Evolutionary conservation across 1,140 invertebrate genomes (phyloP), one percentile per base, ranked within the genome.

Genomic region (Battus philenor): DNA sequence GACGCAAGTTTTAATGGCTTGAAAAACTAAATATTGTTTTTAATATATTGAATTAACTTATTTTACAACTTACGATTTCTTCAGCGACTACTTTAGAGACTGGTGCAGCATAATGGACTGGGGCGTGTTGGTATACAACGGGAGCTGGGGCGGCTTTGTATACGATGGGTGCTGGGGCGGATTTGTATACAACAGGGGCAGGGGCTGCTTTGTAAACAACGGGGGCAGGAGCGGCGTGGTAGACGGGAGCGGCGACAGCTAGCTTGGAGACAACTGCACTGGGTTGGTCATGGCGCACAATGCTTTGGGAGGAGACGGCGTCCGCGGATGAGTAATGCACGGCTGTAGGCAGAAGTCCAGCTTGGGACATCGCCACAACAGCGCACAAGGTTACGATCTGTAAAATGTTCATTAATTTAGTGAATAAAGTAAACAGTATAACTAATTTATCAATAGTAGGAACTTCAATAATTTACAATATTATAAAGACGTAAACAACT

Each of bases 251-350:
- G 1, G 59, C 68, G 1, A 63, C 50, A 18, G 10, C 24, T 2
- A 9, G 24, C 1, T 7, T 9, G 18, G 61, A 43, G 6, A n/a
- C 86, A 38, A 87, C 87, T 4, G 91, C 90, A 1, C 91, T 90
- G n/a, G n/a, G n/a, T n/a, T n/a, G n/a, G 33, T 72, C 67, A 41
- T 76, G 72, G 38, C 70, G 68, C 10, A 68, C 59, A 44, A 73
- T 69, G 55, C 58, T 68, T 45, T 68, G 66, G 0, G 70, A 74
- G 20, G 65, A 71, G 9, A 68, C 68, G 5, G 62, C 68, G 0
- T 51, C 50, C 13, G 68, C 68, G 1, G 59, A 41, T 20, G 62
- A 56, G 39, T 68, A 68, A 36, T 68, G 62, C n/a, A n/a, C n/a
- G 0, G 62, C 59, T 29, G 57, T 56, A 18, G 75, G 56, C 30